Base-by-base conservation (phyloP, 2,888 invertebrate species). In the Pollenia angustigena region DNA sequence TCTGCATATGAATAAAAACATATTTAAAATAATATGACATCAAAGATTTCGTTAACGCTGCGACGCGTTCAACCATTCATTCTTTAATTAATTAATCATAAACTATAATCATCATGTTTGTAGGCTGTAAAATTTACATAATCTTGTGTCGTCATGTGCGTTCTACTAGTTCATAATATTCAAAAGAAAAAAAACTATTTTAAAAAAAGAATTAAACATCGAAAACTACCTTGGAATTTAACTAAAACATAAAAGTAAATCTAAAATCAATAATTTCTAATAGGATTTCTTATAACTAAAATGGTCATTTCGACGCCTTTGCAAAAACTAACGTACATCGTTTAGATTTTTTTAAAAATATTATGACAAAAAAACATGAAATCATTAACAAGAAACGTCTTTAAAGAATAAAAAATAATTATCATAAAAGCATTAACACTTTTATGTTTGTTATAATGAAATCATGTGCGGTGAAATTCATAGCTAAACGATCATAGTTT, bases 151-250 rank as follows among this genome's bases (percentile, higher is more conserved):
- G 14, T 60, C 23, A 6, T 48, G 40, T 68, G 44, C 23, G 32
- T 78, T 66, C 46, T 64, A 56, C 12, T 71, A 48, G 62, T 64
- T 48, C 32, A 48, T 14, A 46, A 52, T 60, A 9, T 44, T 52
- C 16, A 18, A 50, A 12, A 46, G 16, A 64, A 46, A 23, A 32
- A 32, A 32, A 32, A 32, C 23, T 32, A 32, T 32, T 32, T 9
- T 23, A 12, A 44, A 40, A 58, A 4, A 48, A 42, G 48, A 40
- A 66, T 50, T 12, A 60, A 75, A 75, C 62, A 71, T 54, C 48
- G 1, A 71, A 76, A 76, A 66, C n/a, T 32, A 58, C 82, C 82
- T 86, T 86, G 83, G 83, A 83, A 58, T 64, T 23, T 11, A 16
- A 79, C 62, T 12, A 68, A 50, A 66, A 58, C 66, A 54, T 54